Evolutionary conservation across 2,888 invertebrate species (phyloP).

Genomic region (Pheosia gnoma): DNA sequence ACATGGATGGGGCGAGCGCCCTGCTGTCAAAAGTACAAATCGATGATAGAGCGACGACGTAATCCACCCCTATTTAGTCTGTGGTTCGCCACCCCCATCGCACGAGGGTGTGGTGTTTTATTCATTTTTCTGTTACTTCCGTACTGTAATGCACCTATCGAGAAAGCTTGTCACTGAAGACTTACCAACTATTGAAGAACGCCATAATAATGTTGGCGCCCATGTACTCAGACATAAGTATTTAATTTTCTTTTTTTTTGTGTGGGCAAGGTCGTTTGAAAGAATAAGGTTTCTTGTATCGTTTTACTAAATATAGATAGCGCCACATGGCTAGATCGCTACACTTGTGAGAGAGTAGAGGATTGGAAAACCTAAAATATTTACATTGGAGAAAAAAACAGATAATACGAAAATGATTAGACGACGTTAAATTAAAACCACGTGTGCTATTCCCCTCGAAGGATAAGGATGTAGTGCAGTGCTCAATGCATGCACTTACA

Average conservation of each 20-base stretch:
- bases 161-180: constrained; percentile 8
- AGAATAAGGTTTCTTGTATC: constrained; percentile 2
- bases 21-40: constrained; percentile 31
- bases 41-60: constrained; percentile 33
- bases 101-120: constrained; percentile 9
- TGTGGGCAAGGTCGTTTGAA: not conserved
- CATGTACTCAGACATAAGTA: too few relatives aligned
- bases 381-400: too few relatives aligned
- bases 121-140: constrained; percentile 24
- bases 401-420: too few relatives aligned
- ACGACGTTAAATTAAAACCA: too few relatives aligned
- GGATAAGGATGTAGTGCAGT: too few relatives aligned
- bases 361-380: too few relatives aligned
- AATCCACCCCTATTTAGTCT: constrained; percentile 36
- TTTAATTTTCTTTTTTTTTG: constrained; percentile 1
- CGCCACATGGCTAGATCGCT: not conserved
- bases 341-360: too few relatives aligned
- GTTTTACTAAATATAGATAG: not conserved
- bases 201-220: constrained; percentile 4
- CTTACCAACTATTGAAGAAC: not conserved
- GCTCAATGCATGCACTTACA: too few relatives aligned
- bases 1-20: constrained; percentile 12
- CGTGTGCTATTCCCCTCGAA: too few relatives aligned
- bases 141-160: constrained; percentile 26
- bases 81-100: constrained; percentile 36